A percentile compares a stretch with the other conserved stretches of the same genome.
Evolutionary conservation across 2,113 vertebrate genomes (phyloP).

Genomic region (Phaethon lepturus): DNA sequence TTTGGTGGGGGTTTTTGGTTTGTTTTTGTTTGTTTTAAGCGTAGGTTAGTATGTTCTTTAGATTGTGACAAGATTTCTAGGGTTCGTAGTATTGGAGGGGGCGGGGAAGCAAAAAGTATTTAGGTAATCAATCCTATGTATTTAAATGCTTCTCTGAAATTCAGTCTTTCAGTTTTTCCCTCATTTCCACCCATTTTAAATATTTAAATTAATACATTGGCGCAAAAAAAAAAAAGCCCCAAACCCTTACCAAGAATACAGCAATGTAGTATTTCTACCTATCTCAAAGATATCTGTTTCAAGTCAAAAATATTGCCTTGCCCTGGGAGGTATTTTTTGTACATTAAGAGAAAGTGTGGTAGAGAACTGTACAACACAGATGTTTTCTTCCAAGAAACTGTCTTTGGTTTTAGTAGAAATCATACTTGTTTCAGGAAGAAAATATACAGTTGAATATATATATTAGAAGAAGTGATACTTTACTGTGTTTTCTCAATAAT

Average conservation of each 20-base stretch:
- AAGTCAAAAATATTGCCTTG: neutral
- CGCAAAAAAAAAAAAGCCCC: neutral
- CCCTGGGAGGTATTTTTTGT: neutral
- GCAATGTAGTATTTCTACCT: neutral
- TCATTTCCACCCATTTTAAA: neutral
- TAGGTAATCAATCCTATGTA: neutral
- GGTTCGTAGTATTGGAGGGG: accelerated
- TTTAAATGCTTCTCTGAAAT: neutral
- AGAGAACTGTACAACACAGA: neutral
- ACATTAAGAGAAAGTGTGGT: neutral
- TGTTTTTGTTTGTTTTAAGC: neutral
- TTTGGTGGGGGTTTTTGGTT: neutral
- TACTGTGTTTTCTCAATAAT: neutral
- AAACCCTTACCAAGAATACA: neutral
- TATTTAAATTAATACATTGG: neutral
- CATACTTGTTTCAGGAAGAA: neutral
- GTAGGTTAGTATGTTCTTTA: neutral
- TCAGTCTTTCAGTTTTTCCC: neutral
- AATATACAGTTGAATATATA: neutral
- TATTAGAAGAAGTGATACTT: neutral
- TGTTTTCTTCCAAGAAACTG: neutral
- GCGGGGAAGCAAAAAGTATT: neutral
- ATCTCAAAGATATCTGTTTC: neutral
- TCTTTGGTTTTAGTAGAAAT: neutral
- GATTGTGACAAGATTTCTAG: neutral